These are phyloP conservation scores for Drosophila flavopinicola DNA, from an alignment of 2,888 invertebrate genomes.

Conservation along the genomic window DNA sequence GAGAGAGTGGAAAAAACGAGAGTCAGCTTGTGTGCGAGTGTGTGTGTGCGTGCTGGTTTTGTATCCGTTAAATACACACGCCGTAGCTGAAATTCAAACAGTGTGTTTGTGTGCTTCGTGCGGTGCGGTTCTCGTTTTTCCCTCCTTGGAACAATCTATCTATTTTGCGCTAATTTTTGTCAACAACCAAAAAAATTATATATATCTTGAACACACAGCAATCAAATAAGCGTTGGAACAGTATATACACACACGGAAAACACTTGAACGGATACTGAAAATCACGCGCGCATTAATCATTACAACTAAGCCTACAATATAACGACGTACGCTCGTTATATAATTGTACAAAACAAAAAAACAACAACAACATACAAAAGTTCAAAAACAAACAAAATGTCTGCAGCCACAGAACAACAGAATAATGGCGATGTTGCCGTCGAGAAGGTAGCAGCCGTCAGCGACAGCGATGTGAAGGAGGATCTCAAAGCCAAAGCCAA, in stretches of 20 bases:
- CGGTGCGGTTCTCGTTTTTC: constrained; percentile 79
- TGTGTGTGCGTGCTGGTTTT: constrained; percentile 28
- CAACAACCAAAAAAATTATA: constrained; percentile 61
- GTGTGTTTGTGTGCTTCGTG: constrained; percentile 82
- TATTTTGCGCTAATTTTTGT: constrained; percentile 77
- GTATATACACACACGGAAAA: constrained; percentile 26
- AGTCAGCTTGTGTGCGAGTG: constrained; percentile 20
- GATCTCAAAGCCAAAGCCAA: constrained; percentile 83
- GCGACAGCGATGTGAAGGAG: constrained; percentile 84
- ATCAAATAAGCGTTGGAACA: constrained; percentile 53
- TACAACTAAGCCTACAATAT: constrained; percentile 60
- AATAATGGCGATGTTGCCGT: constrained; percentile 91
- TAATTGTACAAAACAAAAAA: constrained; percentile 63
- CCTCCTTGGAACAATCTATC: constrained; percentile 56
- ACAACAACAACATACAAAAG: constrained; percentile 42
- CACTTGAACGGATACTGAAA: constrained; percentile 45
- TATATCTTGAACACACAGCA: constrained; percentile 65
- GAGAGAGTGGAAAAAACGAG: constrained; percentile 46
- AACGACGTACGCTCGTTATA: constrained; percentile 69
- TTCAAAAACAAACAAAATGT: constrained; percentile 85
- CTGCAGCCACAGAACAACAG: constrained; percentile 88
- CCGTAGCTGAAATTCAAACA: constrained; percentile 71
- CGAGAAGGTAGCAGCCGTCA: constrained; percentile 88
- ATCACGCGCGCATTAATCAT: constrained; percentile 56
- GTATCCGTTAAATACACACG: constrained; percentile 79